Evolutionary conservation across 2,113 vertebrate genomes (phyloP).

Genomic region (Petromus typicus): DNA sequence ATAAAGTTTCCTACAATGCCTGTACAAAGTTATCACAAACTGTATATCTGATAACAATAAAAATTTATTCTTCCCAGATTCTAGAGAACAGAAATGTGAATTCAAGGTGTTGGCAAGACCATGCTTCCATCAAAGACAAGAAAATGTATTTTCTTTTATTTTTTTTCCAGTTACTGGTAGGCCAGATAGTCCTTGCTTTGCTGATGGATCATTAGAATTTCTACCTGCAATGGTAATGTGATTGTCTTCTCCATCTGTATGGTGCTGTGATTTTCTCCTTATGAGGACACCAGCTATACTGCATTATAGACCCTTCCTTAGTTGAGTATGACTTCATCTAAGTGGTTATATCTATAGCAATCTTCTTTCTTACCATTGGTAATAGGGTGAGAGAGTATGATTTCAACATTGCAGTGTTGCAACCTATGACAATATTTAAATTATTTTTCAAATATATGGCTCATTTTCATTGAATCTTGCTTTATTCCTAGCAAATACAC

Average conservation of each 20-base stretch:
- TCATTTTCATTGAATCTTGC: neutral
- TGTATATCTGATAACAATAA: neutral
- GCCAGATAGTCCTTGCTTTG: neutral
- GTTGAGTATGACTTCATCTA: neutral
- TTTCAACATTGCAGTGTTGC: neutral
- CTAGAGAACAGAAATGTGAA: neutral
- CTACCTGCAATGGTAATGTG: rapidly evolving
- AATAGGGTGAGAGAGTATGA: neutral
- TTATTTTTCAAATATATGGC: neutral
- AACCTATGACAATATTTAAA: neutral
- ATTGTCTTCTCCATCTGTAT: neutral
- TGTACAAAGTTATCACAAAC: neutral
- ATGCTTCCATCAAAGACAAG: rapidly evolving
- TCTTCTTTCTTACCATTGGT: neutral
- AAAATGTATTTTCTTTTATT: neutral
- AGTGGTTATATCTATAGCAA: neutral
- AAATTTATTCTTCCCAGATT: neutral
- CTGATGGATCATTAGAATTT: neutral
- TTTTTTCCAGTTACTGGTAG: neutral
- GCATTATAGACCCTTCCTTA: neutral
- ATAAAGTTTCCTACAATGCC: neutral
- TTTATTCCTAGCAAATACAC: neutral
- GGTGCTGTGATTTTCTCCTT: neutral
- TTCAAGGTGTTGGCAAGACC: neutral
- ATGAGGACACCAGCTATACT: neutral